Evolutionary conservation across 2,888 invertebrate species (phyloP), one percentile per base, ranked within the genome.

Genomic region (Catocala sponsa): DNA sequence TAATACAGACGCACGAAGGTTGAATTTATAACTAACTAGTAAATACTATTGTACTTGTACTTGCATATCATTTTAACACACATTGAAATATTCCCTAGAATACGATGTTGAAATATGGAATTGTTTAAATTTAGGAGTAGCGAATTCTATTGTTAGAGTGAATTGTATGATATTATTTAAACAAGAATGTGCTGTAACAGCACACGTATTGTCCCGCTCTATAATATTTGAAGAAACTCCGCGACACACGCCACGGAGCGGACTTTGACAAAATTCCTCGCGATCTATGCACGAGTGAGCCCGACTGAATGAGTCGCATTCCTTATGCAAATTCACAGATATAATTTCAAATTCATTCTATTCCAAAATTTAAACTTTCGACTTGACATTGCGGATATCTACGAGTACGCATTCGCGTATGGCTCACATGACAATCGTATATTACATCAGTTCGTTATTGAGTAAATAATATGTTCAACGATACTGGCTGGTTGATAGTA

Each of bases 251-350:
- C 77, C 76, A 72, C 65, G 69, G 76, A 15, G 74, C 75, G 72
- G 80, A 82, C 87, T 88, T 87, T 88, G 86, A 86, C 80, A 81
- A 85, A 84, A 88, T 89, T 85, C 86, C 88, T 77, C 50, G 77
- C 81, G 80, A 77, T 80, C 74, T 71, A 58, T 65, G 67, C 70
- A 75, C 74, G 75, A 78, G 76, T 80, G 78, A 78, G 72, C 80
- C 71, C 78, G 50, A 76, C 79, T 82, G 81, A 84, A 85, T 84
- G 82, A 82, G 81, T 80, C 78, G 72, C 83, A 90, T 90, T 86
- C 86, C 81, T 79, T 70, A 68, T 70, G 70, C 79, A 82, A 86
- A 84, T 86, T 85, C 83, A 79, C 78, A 87, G 78, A 85, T 86
- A 86, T 86, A 82, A 86, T 86, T 87, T 83, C 70, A 83, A 77